Conservation (phyloP, 2,888 invertebrate genomes). For the Lithophane leautieri region DNA sequence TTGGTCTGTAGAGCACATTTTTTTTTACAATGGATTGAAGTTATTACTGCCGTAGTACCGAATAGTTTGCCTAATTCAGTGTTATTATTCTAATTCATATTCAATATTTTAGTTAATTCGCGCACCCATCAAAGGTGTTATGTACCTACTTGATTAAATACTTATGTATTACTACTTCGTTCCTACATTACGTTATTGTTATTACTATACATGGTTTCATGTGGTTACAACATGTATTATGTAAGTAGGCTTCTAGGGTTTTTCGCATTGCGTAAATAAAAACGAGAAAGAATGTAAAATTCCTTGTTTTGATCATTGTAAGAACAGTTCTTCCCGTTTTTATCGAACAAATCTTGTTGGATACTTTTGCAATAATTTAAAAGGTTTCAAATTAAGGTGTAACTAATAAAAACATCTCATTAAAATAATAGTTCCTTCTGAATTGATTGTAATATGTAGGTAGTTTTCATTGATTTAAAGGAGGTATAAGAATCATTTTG, state of each 20-base stretch:
- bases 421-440: not conserved
- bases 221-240: slow-evolving; percentile 30
- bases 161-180: slow-evolving; percentile 28
- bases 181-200: slow-evolving; percentile 12
- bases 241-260: slow-evolving; percentile 6
- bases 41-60: too few species aligned
- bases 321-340: not conserved
- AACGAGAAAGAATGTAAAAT: not conserved
- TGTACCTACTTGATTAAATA: slow-evolving; percentile 2
- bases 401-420: not conserved
- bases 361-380: not conserved
- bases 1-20: too few species aligned
- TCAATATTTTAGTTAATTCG: not conserved
- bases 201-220: slow-evolving; percentile 36
- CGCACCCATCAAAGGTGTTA: slow-evolving; percentile 1
- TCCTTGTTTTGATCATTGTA: not conserved
- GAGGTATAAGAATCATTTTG: not conserved
- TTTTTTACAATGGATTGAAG: too few species aligned
- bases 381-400: not conserved
- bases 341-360: not conserved
- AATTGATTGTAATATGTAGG: too few species aligned
- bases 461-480: not conserved
- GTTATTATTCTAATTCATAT: too few species aligned
- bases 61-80: too few species aligned
- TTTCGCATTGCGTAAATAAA: not conserved